phyloP scores from a whole-genome alignment of 2,113 vertebrate species.

The Nothocercus nigrocapillus region DNA sequence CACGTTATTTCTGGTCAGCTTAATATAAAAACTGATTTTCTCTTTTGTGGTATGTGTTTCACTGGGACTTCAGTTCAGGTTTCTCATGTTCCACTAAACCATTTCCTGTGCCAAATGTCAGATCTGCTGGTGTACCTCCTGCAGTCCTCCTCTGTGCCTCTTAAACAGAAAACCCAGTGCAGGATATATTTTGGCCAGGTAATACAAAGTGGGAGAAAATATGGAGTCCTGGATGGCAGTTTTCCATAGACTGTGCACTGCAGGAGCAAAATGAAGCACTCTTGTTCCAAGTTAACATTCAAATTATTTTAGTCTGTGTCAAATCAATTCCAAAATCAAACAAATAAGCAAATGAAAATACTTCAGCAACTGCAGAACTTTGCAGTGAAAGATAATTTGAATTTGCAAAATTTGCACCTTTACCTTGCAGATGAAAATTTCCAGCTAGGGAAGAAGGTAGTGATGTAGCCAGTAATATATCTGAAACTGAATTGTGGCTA shows the following conservation, averaged over 20 bases:
- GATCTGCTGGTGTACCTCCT: accelerated
- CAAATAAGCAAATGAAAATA: not conserved
- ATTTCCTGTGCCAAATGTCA: not conserved
- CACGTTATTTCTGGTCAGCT: conserved; percentile 33
- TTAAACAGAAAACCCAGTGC: not conserved
- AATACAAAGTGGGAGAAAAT: not conserved
- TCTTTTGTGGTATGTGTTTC: not conserved
- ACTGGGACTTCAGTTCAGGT: not conserved
- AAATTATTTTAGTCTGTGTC: not conserved
- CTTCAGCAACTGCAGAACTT: not conserved
- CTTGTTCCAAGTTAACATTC: not conserved
- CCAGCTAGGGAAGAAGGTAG: not conserved
- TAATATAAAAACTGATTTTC: not conserved
- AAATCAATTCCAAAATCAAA: not conserved
- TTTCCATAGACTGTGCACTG: not conserved
- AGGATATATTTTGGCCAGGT: not conserved
- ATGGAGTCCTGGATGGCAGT: accelerated
- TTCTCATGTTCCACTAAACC: not conserved
- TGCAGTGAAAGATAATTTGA: not conserved
- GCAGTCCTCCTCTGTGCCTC: not conserved
- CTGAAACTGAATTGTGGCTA: conserved; percentile 35
- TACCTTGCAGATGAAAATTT: conserved; percentile 14
- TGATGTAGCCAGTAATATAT: conserved; percentile 6
- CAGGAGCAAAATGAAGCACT: not conserved
- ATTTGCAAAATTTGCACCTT: not conserved